phyloP scores from a whole-genome alignment of 2,888 invertebrate genomes.

The Drosophila yooni region DNA sequence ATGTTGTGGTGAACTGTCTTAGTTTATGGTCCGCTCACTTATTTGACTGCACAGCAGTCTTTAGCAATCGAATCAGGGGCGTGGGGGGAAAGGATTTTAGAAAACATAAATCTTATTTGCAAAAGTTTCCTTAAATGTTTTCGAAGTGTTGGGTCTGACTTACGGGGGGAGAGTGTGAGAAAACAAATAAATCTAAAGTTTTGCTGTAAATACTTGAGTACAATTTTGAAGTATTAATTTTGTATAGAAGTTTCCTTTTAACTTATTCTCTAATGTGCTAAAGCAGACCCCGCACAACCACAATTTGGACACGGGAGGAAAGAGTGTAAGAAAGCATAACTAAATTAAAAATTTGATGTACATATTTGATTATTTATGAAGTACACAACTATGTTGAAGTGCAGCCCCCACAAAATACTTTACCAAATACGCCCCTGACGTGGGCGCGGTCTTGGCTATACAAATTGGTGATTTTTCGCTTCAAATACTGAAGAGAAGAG shows the following conservation, averaged over 20 bases:
- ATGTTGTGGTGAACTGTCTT: slow-evolving; percentile 35
- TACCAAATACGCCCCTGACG: slow-evolving; percentile 16
- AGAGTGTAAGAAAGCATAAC: neutral
- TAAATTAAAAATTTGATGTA: too few species aligned
- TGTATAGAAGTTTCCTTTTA: neutral
- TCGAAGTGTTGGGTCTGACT: neutral
- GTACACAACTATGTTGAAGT: neutral
- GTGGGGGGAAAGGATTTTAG: neutral
- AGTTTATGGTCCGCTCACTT: slow-evolving; percentile 61
- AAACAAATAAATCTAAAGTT: neutral
- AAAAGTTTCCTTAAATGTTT: neutral
- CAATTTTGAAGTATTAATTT: neutral
- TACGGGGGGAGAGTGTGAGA: neutral
- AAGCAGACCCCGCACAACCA: neutral
- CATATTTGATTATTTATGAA: neutral
- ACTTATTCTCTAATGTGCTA: neutral
- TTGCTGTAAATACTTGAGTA: neutral
- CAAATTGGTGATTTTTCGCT: slow-evolving; percentile 40
- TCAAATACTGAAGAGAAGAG: slow-evolving; percentile 58
- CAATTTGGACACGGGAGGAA: neutral
- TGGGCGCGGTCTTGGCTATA: slow-evolving; percentile 2
- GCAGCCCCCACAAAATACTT: neutral
- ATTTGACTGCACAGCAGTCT: slow-evolving; percentile 41
- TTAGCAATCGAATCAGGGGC: slow-evolving; percentile 48
- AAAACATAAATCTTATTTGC: neutral